phyloP scores from a whole-genome alignment of 2,113 vertebrate species.

The Poeciliopsis prolifica region DNA sequence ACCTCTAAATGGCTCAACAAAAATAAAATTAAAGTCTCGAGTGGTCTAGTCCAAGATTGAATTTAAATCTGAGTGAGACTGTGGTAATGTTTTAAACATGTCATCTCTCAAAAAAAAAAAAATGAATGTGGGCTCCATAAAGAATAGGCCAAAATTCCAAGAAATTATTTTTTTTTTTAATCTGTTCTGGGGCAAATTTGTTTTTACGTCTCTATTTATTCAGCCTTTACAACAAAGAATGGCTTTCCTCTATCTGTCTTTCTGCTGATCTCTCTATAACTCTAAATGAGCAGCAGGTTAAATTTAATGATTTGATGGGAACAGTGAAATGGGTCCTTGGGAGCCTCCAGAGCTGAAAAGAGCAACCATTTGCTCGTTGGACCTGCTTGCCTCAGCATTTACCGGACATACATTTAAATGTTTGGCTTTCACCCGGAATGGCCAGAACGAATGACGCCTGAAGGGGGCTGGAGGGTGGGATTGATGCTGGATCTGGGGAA shows the following conservation, averaged over 20 bases:
- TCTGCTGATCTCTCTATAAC: constrained; percentile 34
- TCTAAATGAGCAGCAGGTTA: constrained; percentile 50
- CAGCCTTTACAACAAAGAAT: constrained; percentile 41
- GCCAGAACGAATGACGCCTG: constrained; percentile 48
- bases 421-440: constrained; percentile 64
- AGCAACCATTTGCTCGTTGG: constrained; percentile 56
- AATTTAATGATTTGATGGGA: constrained; percentile 75
- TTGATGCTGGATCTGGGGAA: constrained; percentile 53
- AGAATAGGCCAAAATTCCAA: neutral
- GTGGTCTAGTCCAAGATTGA: neutral
- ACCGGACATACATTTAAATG: constrained; percentile 56
- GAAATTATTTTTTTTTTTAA: neutral
- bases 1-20: neutral
- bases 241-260: constrained; percentile 33
- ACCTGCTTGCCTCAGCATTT: constrained; percentile 77
- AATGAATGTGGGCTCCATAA: neutral
- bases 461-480: constrained; percentile 12
- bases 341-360: constrained; percentile 61
- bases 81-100: neutral
- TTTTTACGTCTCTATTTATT: constrained; percentile 25
- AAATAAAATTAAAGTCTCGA: neutral
- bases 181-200: neutral
- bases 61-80: neutral
- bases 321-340: constrained; percentile 64
- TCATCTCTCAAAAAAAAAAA: neutral